Percentiles rank a stretch among this genome's conserved stretches.
Evolutionary conservation across 2,888 invertebrate genomes (phyloP).

Genomic region (Mesochorus sp.): DNA sequence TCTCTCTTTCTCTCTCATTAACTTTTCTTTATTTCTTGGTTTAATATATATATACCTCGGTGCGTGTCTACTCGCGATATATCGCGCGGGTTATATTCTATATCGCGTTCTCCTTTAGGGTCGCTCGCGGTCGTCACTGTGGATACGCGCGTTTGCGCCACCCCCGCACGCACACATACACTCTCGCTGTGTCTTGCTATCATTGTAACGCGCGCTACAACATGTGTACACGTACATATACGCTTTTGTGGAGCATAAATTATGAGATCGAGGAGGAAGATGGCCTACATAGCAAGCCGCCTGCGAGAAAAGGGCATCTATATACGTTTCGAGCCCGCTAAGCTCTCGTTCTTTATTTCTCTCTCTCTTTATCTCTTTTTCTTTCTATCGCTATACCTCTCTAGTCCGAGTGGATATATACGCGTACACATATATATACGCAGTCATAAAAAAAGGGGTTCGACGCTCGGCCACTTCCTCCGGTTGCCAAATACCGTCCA

Average conservation of each 20-base stretch:
- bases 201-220: too few species aligned
- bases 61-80: constrained; percentile 57
- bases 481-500: constrained; percentile 71
- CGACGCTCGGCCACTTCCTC: constrained; percentile 71
- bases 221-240: constrained; percentile 1
- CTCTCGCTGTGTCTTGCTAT: too few species aligned
- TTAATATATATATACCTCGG: too few species aligned
- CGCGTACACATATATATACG: constrained; percentile 4
- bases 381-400: constrained; percentile 46
- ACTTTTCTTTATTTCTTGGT: too few species aligned
- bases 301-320: constrained; percentile 77
- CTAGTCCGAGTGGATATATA: constrained; percentile 35
- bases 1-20: constrained; percentile 1
- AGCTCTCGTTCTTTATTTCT: constrained; percentile 30
- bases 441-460: constrained; percentile 69
- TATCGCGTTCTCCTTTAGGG: constrained; percentile 43
- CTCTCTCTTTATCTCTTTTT: constrained; percentile 52
- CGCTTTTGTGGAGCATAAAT: constrained; percentile 67
- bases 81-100: constrained; percentile 44
- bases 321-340: constrained; percentile 61
- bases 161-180: constrained; percentile 30
- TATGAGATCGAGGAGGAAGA: constrained; percentile 77
- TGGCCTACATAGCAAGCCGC: constrained; percentile 77
- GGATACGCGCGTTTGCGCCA: constrained; percentile 40
- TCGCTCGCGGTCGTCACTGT: constrained; percentile 55